These are phyloP conservation scores for Paraescarpia echinospica DNA, from an alignment of 1,140 invertebrate genomes.

Conservation along the genomic window DNA sequence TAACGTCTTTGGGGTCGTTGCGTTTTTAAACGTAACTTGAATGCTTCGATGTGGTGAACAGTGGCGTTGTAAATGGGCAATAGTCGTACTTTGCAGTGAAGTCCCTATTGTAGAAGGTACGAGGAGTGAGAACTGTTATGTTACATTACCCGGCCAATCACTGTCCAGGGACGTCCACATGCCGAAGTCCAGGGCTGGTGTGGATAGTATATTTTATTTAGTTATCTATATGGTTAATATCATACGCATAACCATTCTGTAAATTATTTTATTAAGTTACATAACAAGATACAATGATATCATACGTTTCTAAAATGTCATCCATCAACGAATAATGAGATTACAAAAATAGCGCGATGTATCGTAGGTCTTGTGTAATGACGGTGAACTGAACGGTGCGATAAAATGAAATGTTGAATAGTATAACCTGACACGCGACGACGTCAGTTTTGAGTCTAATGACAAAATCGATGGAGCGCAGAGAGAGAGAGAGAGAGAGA, in stretches of 20 bases:
- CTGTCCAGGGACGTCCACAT: too few relatives aligned
- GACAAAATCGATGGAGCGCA: neutral
- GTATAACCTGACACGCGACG: neutral
- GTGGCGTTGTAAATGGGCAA: too few relatives aligned
- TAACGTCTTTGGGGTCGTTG: too few relatives aligned
- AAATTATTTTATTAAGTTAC: neutral
- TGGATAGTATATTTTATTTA: too few relatives aligned
- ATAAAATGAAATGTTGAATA: neutral
- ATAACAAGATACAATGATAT: neutral
- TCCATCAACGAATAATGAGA: neutral
- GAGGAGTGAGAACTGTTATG: too few relatives aligned
- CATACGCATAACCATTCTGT: neutral
- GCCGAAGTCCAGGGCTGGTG: too few relatives aligned
- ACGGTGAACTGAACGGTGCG: neutral
- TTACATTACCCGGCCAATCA: too few relatives aligned
- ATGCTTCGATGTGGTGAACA: too few relatives aligned
- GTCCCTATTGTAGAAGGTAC: too few relatives aligned
- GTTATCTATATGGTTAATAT: neutral
- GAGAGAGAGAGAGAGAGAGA: neutral
- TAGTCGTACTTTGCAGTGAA: too few relatives aligned
- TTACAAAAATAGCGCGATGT: neutral
- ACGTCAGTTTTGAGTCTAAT: neutral
- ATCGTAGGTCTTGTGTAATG: neutral
- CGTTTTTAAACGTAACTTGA: too few relatives aligned
- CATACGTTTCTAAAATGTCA: neutral